These are phyloP conservation scores for Nasua narica DNA, from an alignment of 2,797 vertebrate genomes.

Conservation along the genomic window DNA sequence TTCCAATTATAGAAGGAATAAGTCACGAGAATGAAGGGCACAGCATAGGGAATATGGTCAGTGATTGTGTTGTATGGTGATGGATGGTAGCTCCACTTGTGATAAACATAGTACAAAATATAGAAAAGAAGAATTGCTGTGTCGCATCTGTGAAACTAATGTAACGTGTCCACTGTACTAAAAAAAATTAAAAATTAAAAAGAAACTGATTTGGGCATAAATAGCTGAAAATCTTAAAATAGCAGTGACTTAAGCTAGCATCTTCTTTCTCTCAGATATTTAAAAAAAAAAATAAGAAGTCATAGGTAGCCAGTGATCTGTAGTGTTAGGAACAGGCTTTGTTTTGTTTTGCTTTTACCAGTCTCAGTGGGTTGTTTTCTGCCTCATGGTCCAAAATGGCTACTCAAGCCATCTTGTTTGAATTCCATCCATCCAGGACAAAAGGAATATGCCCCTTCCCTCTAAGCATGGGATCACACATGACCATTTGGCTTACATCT, in stretches of 20 bases:
- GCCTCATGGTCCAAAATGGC: neutral
- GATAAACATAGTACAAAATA: neutral
- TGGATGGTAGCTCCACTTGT: neutral
- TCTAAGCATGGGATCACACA: neutral
- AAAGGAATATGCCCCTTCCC: neutral
- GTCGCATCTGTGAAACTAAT: neutral
- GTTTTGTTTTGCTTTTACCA: neutral
- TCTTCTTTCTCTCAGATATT: neutral
- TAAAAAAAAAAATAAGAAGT: neutral
- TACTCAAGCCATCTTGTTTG: neutral
- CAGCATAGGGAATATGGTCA: neutral
- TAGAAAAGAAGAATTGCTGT: neutral
- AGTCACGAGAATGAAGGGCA: neutral
- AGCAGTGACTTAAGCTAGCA: neutral
- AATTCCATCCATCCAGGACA: neutral
- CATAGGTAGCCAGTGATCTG: no score
- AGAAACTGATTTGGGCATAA: neutral
- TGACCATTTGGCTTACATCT: neutral
- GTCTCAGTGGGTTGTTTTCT: neutral
- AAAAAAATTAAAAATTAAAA: neutral
- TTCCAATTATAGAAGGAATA: neutral
- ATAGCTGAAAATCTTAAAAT: neutral
- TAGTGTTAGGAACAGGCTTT: neutral
- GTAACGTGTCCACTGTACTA: neutral
- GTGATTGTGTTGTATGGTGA: neutral